These are phyloP conservation scores for Diachasmimorpha longicaudata DNA, from an alignment of 1,140 invertebrate genomes.

Conservation along the genomic window DNA sequence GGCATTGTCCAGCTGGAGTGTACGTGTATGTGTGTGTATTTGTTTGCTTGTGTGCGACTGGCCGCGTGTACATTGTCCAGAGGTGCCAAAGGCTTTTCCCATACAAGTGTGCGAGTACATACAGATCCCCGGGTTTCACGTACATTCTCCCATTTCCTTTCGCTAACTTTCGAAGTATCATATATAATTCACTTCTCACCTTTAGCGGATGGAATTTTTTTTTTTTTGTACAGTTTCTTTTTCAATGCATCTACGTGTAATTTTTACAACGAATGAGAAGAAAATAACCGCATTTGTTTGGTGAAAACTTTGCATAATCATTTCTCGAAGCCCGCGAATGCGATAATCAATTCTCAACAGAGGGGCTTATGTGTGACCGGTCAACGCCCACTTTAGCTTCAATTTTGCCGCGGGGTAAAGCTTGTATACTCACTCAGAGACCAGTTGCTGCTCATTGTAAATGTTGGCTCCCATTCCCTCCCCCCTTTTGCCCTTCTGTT, in stretches of 20 bases:
- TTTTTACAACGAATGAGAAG: background rate
- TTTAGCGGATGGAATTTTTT: background rate
- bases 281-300: background rate
- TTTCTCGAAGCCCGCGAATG: constrained; percentile 1
- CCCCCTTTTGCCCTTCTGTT: background rate
- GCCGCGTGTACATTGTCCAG: constrained; percentile 24
- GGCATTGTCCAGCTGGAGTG: constrained; percentile 32
- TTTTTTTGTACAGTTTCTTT: too few species aligned
- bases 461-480: background rate
- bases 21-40: background rate
- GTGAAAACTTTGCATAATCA: background rate
- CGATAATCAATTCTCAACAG: constrained; percentile 30
- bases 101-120: constrained; percentile 15
- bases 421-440: background rate
- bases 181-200: background rate
- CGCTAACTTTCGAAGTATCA: background rate
- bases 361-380: constrained; percentile 17
- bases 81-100: constrained; percentile 36
- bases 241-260: background rate
- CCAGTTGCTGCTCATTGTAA: background rate
- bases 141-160: constrained; percentile 15
- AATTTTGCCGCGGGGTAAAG: background rate
- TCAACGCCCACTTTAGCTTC: constrained; percentile 19
- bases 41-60: too few species aligned
- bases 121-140: constrained; percentile 13